Conservation (phyloP, 2,113 vertebrate species). For the Otis tarda region DNA sequence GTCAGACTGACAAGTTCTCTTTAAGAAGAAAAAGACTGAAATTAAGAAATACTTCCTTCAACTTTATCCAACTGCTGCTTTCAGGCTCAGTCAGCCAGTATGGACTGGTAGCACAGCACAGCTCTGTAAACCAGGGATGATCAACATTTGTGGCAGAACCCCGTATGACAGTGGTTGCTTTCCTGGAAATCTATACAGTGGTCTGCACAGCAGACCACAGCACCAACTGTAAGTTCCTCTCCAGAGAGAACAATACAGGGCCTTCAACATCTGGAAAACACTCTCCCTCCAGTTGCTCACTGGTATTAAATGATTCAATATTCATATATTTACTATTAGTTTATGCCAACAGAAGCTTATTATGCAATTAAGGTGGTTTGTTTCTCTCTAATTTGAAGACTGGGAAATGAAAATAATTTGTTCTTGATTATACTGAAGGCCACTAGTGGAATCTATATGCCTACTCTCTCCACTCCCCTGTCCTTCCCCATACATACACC, state of each 20-base stretch:
- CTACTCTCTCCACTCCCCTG: neutral
- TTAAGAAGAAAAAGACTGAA: neutral
- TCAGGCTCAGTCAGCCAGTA: neutral
- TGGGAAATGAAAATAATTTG: neutral
- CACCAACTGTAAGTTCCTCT: neutral
- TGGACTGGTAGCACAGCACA: neutral
- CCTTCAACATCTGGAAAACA: neutral
- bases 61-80: neutral
- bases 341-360: neutral
- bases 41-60: neutral
- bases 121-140: neutral
- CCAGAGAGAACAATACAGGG: neutral
- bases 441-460: neutral
- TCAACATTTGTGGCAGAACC: neutral
- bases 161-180: fast-evolving
- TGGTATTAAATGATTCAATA: neutral
- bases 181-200: neutral
- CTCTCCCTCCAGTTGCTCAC: neutral
- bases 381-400: neutral
- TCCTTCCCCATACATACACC: neutral
- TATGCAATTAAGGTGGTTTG: neutral
- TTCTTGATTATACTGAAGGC: neutral
- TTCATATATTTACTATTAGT: neutral
- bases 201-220: neutral
- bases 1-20: neutral